Percentiles rank a stretch among this genome's conserved stretches.
phyloP scores from a whole-genome alignment of 2,797 vertebrate genomes.

The Scarus forsteni region DNA sequence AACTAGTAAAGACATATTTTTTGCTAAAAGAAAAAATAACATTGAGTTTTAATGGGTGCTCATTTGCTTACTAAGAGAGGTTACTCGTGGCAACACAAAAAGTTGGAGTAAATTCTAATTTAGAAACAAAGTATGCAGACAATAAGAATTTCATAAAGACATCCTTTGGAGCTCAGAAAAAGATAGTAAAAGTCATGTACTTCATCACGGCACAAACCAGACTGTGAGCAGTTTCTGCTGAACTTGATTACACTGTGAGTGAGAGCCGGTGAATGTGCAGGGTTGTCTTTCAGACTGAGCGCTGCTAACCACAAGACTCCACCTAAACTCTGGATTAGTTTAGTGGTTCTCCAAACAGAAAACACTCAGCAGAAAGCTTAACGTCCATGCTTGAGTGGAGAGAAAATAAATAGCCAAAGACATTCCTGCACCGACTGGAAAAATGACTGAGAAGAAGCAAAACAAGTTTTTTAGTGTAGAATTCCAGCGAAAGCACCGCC shows the following conservation, averaged over 20 bases:
- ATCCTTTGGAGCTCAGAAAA: not conserved
- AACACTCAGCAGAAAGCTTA: conserved; percentile 49
- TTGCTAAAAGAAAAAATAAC: too few relatives aligned
- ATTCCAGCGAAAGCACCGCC: not conserved
- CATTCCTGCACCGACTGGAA: conserved; percentile 42
- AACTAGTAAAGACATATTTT: too few relatives aligned
- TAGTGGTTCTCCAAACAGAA: conserved; percentile 65
- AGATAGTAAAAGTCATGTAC: not conserved
- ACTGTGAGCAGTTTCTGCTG: conserved; percentile 42
- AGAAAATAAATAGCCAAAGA: conserved; percentile 51
- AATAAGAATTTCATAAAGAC: not conserved
- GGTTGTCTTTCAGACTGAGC: conserved; percentile 57
- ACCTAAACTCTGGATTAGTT: conserved; percentile 78
- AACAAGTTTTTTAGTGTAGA: conserved; percentile 25
- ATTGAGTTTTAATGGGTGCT: too few relatives aligned
- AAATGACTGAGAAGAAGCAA: conserved; percentile 39
- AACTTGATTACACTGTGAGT: conserved; percentile 57
- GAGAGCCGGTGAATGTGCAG: conserved; percentile 57
- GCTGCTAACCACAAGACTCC: conserved; percentile 75
- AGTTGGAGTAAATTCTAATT: too few relatives aligned
- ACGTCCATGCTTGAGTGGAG: conserved; percentile 41
- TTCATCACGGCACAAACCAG: conserved; percentile 19
- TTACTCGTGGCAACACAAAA: too few relatives aligned
- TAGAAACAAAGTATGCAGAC: not conserved
- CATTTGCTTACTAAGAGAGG: too few relatives aligned